A percentile compares a stretch with the other conserved stretches of the same genome.
Evolutionary conservation across 92 coral and sea anemone genomes (phyloP).

Genomic region (Siderastrea radians): DNA sequence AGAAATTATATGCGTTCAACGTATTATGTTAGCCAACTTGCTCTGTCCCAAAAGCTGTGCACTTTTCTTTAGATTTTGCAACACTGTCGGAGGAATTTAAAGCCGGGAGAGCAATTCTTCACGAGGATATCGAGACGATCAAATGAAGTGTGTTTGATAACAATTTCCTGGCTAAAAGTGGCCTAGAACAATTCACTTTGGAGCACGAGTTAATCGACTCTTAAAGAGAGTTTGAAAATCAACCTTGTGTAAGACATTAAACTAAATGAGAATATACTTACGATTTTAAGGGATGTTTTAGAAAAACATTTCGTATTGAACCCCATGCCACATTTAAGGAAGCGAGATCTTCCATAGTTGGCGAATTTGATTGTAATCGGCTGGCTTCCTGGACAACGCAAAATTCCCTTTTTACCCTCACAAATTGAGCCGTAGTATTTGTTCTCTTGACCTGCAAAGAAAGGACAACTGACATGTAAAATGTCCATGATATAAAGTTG

Average conservation of each 20-base stretch:
- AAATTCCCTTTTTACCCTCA: conserved; percentile 6
- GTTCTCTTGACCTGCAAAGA: neutral
- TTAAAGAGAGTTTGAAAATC: too few species aligned
- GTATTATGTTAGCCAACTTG: too few species aligned
- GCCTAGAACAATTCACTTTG: too few species aligned
- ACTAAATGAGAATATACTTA: too few species aligned
- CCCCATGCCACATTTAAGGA: conserved; percentile 37
- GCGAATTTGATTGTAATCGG: conserved; percentile 32
- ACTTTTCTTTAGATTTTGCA: neutral
- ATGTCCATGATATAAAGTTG: neutral
- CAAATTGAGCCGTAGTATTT: conserved; percentile 26
- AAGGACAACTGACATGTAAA: neutral
- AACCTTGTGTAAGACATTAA: too few species aligned
- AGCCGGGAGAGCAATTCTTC: too few species aligned
- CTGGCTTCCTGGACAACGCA: conserved; percentile 26
- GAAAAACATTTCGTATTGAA: neutral
- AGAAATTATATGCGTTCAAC: too few species aligned
- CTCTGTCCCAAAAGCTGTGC: neutral
- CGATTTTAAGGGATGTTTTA: neutral
- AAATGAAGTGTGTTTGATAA: too few species aligned
- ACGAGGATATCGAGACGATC: too few species aligned
- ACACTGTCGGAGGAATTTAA: too few species aligned
- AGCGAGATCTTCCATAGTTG: conserved; percentile 30
- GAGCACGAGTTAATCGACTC: too few species aligned
- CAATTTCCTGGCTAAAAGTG: too few species aligned